Evolutionary conservation across 2,888 invertebrate species (phyloP), one percentile per base, ranked within the genome.

Genomic region (Esperia sulphurella): DNA sequence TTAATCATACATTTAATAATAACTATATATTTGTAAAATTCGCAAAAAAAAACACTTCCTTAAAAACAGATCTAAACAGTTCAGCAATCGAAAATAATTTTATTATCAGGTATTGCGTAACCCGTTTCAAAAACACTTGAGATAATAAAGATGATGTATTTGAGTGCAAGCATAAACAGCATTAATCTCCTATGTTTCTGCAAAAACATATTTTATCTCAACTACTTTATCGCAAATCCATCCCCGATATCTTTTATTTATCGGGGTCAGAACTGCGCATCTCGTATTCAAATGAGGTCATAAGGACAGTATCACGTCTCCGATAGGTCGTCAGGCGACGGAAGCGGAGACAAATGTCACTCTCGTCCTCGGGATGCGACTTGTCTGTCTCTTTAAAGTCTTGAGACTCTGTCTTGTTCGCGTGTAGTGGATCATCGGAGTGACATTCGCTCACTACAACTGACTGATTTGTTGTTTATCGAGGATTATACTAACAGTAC

Each of bases 261-360:
- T 45, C 28, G 30, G 6, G 46, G 33, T 37, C 42, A 37, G 12
- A 13, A 42, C 42, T 47, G 21, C 42, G 41, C 46, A 33, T 42
- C 42, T 38, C 33, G 14, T 47, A 47, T 47, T 47, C 42, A 47
- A 46, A 47, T 47, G 42, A 38, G 47, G 13, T 38, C 43, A 38
- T 38, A 44, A 21, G 8, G 10, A 29, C 31, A 43, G 8, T 14
- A 45, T 14, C 30, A 10, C 9, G 14, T 40, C n/a, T 45, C 9
- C 14, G 39, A 39, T 40, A 40, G 41, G 21, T 41, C 12, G 1
- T n/a, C n/a, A 33, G n/a, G 40, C 40, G 45, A 50, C 45, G 50
- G 50, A 44, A 47, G 38, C 47, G 39, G 50, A 37, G 47, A 50
- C 50, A 50, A 50, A 47, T 41, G 50, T 50, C 50, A 49, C 41